Base-by-base conservation (phyloP, 1,140 invertebrate genomes). In the Brachionus asplanchnoidis region DNA sequence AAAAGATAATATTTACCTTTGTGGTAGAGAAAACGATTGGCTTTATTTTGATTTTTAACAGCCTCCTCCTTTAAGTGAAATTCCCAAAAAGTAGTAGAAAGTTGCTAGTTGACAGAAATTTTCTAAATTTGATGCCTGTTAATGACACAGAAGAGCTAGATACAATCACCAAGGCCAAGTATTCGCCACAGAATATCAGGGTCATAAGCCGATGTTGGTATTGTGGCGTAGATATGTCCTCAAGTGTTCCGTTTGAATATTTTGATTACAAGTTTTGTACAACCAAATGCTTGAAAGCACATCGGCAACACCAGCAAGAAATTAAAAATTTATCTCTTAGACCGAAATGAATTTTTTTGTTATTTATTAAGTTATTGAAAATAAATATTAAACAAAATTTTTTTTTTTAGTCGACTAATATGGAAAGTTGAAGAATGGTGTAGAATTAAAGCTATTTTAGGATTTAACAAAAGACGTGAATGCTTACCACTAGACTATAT, bases 181-280 rank as follows among this genome's bases (percentile, higher is more conserved):
- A 85, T 42, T 80, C 85, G 14, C 42, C 85, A 3, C 53, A 50
- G 44, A 53, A 80, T 50, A 65, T 85, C 1, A 50, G 66, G 12
- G 42, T 66, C 46, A 79, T 26, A 86, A 92, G 60, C 11, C 91
- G 94, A 8, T 95, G 94, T 87, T 95, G 94, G 87, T 91, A 93
- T 28, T 95, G 95, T 90, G 95, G 92, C 0, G 85, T 86, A 0
- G 92, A 93, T 85, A 93, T 95, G 11, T 91, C 91, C 3, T 93
- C 93, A 4, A 93, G 93, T 88, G 91, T 92, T 9, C 93, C 94
- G 1, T 96, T 95, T 89, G 93, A 94, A 86, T 95, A 95, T 87
- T 91, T 92, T 85, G 90, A 90, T 60, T 94, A 93, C 90, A 92
- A 92, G 87, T 95, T 96, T 89, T 96, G 95, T 88, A 91, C 92